Percentiles rank a stretch among this genome's conserved stretches.
These are phyloP conservation scores for Carcina quercana DNA, from an alignment of 2,888 invertebrate species.

Conservation along the genomic window DNA sequence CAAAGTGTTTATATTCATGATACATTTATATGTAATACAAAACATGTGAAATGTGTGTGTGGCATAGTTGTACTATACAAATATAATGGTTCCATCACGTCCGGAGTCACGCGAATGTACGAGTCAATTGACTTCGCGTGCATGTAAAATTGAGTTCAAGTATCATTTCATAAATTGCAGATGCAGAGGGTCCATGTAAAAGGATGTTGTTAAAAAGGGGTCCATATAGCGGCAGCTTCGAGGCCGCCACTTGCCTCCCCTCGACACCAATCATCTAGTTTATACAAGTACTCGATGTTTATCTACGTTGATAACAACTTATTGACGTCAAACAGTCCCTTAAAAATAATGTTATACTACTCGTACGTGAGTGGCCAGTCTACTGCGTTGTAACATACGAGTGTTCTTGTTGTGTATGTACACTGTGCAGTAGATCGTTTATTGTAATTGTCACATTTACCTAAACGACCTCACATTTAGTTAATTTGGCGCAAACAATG, in stretches of 20 bases:
- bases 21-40: too few relatives aligned
- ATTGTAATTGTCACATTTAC: neutral
- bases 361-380: neutral
- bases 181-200: conserved; percentile 1
- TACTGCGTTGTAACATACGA: neutral
- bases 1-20: too few relatives aligned
- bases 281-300: conserved; percentile 1
- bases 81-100: too few relatives aligned
- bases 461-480: neutral
- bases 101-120: too few relatives aligned
- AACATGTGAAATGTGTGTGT: too few relatives aligned
- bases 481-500: too few relatives aligned
- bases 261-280: neutral
- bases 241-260: neutral
- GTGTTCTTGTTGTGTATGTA: neutral
- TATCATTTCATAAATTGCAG: neutral
- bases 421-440: neutral
- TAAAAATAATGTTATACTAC: neutral
- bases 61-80: too few relatives aligned
- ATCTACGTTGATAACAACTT: neutral
- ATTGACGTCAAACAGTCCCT: conserved; percentile 1
- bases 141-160: neutral
- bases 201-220: conserved; percentile 1
- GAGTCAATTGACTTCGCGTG: too few relatives aligned
- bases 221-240: neutral